Evolutionary conservation across 2,113 vertebrate genomes (phyloP).

Genomic region (Lepisosteus oculatus): DNA sequence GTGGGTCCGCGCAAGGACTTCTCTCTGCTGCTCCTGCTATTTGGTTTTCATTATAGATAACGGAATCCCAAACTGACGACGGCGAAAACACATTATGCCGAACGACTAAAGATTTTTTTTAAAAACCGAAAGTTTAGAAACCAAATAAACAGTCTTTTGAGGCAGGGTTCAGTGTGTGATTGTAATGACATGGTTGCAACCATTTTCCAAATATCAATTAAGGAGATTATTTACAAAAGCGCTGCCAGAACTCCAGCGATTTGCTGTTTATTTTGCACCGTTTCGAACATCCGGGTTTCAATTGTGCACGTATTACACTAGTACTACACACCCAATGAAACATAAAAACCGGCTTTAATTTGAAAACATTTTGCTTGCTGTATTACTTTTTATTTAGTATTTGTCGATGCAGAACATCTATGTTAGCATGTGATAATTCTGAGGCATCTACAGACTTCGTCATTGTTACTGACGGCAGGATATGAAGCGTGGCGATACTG

Average conservation of each 20-base stretch:
- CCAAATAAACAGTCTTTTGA: background rate
- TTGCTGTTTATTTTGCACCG: background rate
- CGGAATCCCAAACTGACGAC: no score
- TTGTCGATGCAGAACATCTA: no score
- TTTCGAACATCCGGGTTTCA: background rate
- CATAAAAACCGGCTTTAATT: background rate
- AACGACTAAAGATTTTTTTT: background rate
- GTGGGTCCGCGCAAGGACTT: no score
- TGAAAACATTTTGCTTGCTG: background rate
- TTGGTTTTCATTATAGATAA: no score
- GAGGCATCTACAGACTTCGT: no score
- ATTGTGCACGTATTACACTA: background rate
- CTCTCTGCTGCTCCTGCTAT: no score
- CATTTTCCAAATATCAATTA: background rate
- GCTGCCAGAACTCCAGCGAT: background rate
- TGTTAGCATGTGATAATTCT: no score
- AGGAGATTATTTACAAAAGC: background rate
- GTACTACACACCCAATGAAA: background rate
- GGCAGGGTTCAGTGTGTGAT: background rate
- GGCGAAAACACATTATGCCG: constrained; percentile 14
- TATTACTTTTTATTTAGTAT: no score
- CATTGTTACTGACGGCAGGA: no score
- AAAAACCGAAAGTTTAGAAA: background rate
- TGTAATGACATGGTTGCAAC: constrained; percentile 7
- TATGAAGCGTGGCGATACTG: no score